Evolutionary conservation across 2,888 invertebrate species (phyloP).

Genomic region (Kryphioiulus occultus): DNA sequence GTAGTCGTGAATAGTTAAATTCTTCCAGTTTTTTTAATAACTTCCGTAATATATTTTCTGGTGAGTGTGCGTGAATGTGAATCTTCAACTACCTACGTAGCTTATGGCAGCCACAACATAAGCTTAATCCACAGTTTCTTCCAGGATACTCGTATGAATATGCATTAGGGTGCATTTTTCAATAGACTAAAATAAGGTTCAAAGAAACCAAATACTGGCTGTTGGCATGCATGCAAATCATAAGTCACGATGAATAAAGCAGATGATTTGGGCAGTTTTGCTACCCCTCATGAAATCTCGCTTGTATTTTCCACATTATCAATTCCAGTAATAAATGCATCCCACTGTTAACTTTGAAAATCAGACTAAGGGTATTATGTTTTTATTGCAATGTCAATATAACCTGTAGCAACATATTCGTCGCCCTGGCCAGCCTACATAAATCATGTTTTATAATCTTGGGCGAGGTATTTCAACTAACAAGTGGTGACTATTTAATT

Average conservation of each 20-base stretch:
- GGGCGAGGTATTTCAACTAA: background rate
- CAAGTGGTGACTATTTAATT: background rate
- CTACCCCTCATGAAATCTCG: background rate
- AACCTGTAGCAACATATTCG: background rate
- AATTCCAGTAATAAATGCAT: background rate
- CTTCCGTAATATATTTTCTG: background rate
- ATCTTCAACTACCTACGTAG: background rate
- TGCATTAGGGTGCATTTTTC: slow-evolving; percentile 28
- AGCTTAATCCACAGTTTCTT: background rate
- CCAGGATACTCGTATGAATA: background rate
- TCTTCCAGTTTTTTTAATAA: background rate
- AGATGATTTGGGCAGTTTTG: background rate
- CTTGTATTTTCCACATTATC: background rate
- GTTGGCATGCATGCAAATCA: slow-evolving; percentile 28
- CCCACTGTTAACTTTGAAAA: background rate
- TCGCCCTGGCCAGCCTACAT: background rate
- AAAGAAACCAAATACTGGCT: slow-evolving; percentile 33
- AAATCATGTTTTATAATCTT: background rate
- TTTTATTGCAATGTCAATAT: background rate
- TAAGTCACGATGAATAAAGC: background rate
- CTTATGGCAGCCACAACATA: background rate
- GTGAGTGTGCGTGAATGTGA: background rate
- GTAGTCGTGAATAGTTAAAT: background rate
- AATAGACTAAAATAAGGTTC: background rate
- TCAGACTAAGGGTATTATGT: background rate